Conservation (phyloP, 2,113 vertebrate genomes). For the Oncorhynchus clarkii region DNA sequence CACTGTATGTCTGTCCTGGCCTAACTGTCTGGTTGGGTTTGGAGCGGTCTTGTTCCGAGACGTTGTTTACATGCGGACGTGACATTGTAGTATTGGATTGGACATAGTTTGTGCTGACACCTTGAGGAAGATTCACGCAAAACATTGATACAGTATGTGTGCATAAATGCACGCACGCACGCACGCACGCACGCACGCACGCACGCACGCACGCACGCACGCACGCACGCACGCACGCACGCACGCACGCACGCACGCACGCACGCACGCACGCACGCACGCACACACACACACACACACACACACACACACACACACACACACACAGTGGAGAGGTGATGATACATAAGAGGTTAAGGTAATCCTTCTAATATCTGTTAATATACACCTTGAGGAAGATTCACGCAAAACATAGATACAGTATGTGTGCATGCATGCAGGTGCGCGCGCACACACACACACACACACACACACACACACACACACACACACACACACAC, state of each 20-base stretch:
- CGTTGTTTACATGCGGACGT: no score
- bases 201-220: neutral
- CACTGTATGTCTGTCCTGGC: no score
- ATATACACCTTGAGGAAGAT: constrained; percentile 1
- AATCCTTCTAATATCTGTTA: neutral
- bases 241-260: no score
- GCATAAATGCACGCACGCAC: neutral
- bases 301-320: neutral
- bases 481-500: no score
- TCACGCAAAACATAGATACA: neutral
- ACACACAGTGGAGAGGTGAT: neutral
- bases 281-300: neutral
- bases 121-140: neutral
- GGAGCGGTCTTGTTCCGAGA: no score
- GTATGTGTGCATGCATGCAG: neutral
- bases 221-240: no score
- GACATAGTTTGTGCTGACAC: neutral
- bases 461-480: neutral
- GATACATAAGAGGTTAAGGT: neutral
- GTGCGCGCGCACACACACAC: neutral
- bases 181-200: neutral
- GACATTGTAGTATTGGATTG: no score
- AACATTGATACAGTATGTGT: no score
- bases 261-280: no score
- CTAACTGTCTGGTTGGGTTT: no score